Evolutionary conservation across 2,797 vertebrate genomes (phyloP), one percentile per base, ranked within the genome.

Genomic region (Silurus lanzhouensis): DNA sequence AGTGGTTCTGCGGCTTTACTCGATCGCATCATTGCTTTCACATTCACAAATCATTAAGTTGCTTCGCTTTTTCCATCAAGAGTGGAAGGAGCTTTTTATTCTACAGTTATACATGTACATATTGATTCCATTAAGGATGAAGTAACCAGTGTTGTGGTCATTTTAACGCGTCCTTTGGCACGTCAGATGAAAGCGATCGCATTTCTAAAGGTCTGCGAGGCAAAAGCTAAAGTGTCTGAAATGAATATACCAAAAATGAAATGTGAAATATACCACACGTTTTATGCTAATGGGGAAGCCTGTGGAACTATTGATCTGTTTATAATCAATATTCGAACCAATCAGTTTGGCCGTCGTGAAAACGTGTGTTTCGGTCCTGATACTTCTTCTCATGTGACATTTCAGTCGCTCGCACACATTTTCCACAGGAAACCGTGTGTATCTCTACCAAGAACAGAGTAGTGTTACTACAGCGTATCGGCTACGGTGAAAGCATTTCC

Each of bases 371-470:
- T 67, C 38, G 55, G 46, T 67, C 48, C 27, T 8, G 52, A 1
- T 58, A 22, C 52, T 25, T 87, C 63, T 48, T 38, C 74, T 88
- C 82, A 70, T 86, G 82, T 81, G 81, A 80, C 66, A 78, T 63
- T 79, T 83, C 79, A 83, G 82, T 71, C 46, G 71, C 64, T 46
- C 71, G 25, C 25, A 80, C 31, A 82, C 72, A 83, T 48, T 60
- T 88, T 88, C 87, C 86, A 90, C 87, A 87, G 89, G 87, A 89
- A 89, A 81, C 85, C 61, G 72, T 66, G 63, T 13, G 74, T 79
- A 78, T 83, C 85, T 78, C 83, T 83, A 88, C 85, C 55, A 74
- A 22, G 46, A 83, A 76, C 84, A 86, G 55, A 60, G 83, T 27
- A 80, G 71, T 38, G 31, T 66, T 55, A 85, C 66, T 82, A 68